Conservation (phyloP, 2,797 vertebrate genomes). For the Xerus rutilus region DNA sequence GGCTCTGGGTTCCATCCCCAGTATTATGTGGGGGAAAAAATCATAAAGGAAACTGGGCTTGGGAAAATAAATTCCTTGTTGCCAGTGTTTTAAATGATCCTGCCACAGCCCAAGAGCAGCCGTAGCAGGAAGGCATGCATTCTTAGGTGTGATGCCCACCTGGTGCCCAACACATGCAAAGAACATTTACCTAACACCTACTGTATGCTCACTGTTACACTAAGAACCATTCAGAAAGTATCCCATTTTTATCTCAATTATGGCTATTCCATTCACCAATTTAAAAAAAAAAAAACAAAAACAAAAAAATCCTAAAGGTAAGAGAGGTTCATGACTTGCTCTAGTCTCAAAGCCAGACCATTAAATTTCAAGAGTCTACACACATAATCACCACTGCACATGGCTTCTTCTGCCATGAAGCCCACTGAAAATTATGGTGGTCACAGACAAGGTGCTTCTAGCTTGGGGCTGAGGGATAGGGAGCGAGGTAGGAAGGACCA, state of each 20-base stretch:
- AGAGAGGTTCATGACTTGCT: not conserved
- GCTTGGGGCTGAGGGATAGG: not conserved
- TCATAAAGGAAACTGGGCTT: not conserved
- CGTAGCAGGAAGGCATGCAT: too few relatives aligned
- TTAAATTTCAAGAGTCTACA: not conserved
- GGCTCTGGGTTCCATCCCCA: not conserved
- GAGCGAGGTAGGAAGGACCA: not conserved
- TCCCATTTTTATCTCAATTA: not conserved
- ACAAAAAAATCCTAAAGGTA: not conserved
- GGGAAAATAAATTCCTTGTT: not conserved
- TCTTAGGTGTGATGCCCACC: not conserved
- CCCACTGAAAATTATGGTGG: too few relatives aligned
- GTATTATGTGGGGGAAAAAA: too few relatives aligned
- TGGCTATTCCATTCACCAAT: not conserved
- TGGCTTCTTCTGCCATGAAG: not conserved
- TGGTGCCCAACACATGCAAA: not conserved
- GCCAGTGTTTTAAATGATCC: not conserved
- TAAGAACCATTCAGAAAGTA: not conserved
- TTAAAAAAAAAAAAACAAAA: too few relatives aligned
- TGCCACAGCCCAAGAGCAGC: not conserved
- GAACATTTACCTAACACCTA: not conserved
- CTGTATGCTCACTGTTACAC: fast-evolving
- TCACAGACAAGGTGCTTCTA: not conserved
- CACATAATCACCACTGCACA: fast-evolving
- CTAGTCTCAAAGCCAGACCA: not conserved